These are phyloP conservation scores for Chlorops oryzae DNA, from an alignment of 1,140 invertebrate genomes.

Conservation along the genomic window DNA sequence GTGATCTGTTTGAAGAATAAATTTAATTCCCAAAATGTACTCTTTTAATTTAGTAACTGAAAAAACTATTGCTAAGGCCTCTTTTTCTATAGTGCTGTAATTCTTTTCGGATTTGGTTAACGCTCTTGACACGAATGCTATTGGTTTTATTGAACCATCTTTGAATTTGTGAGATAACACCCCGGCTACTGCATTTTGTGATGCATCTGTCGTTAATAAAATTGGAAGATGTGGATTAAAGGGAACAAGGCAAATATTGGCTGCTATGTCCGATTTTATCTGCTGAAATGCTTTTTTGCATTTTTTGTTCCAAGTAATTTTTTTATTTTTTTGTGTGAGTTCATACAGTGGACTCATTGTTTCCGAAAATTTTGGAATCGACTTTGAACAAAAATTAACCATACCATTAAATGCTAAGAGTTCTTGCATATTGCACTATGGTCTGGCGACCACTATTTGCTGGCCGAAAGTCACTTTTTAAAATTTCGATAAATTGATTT, in stretches of 20 bases:
- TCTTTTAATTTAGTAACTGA: too few relatives aligned
- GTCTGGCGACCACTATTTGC: too few relatives aligned
- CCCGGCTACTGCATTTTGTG: slow-evolving; percentile 8
- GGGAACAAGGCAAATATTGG: slow-evolving; percentile 4
- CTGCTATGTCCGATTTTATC: background rate
- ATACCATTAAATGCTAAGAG: too few relatives aligned
- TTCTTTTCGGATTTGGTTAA: slow-evolving; percentile 15
- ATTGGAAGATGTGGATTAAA: slow-evolving; percentile 9
- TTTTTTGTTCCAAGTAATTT: background rate
- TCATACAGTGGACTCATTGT: too few relatives aligned
- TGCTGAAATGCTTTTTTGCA: background rate
- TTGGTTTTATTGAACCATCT: slow-evolving; percentile 1
- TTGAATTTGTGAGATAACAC: background rate
- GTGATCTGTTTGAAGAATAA: too few relatives aligned
- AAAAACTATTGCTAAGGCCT: slow-evolving; percentile 22
- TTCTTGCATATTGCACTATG: too few relatives aligned
- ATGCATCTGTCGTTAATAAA: slow-evolving; percentile 13
- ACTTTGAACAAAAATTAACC: too few relatives aligned
- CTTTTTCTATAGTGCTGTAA: slow-evolving; percentile 21
- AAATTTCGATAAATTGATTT: too few relatives aligned
- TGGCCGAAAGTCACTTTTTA: too few relatives aligned
- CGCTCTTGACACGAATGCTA: slow-evolving; percentile 12
- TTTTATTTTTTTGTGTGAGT: background rate
- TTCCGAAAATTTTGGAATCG: too few relatives aligned
- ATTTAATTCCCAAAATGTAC: too few relatives aligned